Conservation (phyloP, 2,888 invertebrate genomes). For the Lathronympha strigana region DNA sequence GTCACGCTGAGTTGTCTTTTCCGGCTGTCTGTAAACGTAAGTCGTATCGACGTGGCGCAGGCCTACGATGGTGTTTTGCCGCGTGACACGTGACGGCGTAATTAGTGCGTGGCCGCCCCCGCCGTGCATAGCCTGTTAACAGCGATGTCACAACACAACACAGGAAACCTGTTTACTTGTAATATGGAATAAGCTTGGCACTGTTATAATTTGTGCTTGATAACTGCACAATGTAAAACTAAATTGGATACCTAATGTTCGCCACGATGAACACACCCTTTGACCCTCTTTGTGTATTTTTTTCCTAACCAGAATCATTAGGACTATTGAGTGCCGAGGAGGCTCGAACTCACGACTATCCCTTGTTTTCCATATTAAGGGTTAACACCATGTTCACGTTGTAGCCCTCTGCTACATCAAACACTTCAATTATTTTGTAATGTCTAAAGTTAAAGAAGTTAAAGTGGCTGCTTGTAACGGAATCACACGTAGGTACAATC, state of each 20-base stretch:
- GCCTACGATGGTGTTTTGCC: constrained; percentile 68
- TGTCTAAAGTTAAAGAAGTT: no score
- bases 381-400: no score
- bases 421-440: no score
- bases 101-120: constrained; percentile 76
- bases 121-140: constrained; percentile 51
- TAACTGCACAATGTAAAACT: background rate
- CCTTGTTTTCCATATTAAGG: no score
- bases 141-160: constrained; percentile 26
- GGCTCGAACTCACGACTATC: no score
- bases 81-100: constrained; percentile 74
- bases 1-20: background rate
- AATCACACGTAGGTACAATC: no score
- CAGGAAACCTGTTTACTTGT: constrained; percentile 11
- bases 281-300: no score
- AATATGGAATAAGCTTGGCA: background rate
- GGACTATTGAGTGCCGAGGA: no score
- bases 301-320: no score
- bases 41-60: constrained; percentile 12
- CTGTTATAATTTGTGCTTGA: background rate
- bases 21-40: background rate
- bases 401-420: no score
- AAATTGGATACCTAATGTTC: background rate
- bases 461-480: no score
- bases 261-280: no score